Base-by-base conservation (phyloP, 2,113 vertebrate genomes). In the Neopipo cinnamomea region DNA sequence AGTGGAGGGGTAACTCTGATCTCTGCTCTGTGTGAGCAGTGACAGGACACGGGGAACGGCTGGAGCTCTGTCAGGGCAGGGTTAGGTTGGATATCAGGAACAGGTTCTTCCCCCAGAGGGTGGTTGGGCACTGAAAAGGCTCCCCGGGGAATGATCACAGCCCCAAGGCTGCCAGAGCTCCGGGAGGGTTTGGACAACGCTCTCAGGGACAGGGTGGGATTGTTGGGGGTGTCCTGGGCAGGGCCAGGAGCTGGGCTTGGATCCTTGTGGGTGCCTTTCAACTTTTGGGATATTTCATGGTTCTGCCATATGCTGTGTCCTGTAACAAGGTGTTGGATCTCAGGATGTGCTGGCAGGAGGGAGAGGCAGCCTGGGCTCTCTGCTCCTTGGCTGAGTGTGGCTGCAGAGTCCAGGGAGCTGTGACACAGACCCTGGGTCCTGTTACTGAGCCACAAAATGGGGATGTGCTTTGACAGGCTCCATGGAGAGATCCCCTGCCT, bases 111-210 rank as follows among this genome's bases (percentile, higher is more conserved):
- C 4, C 5, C 25, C 72, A 84, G 55, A 84, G 52, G 41, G 2
- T 74, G 47, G 2, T 53, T 31, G 65, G 65, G 78, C 78, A 47
- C 20, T 89, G 53, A 8, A 6, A 44, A 66, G 55, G 16, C 46
- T 82, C 39, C 53, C 21, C 71, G 76, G 21, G 55, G 63, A 56
- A 22, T 42, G 47, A 35, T 0, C 25, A 22, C 9, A 0, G 28
- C 1, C 55, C 46, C 0, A 0, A 61, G 28, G 20, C 62, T 89
- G 62, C n/a, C 62, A 83, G 62, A 70, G 30, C 41, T 76, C 33
- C 62, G 76, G 71, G 21, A 62, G 55, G 0, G 6, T 12, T 55
- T 5, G 71, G 41, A 25, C 6, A 28, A 0, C 0, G 0, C 2
- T 42, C 1, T 5, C 27, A 25, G 59, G 21, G 1, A 23, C 61